These are phyloP conservation scores for Dromococcyx pavoninus DNA, from an alignment of 2,797 vertebrate species.

Conservation along the genomic window DNA sequence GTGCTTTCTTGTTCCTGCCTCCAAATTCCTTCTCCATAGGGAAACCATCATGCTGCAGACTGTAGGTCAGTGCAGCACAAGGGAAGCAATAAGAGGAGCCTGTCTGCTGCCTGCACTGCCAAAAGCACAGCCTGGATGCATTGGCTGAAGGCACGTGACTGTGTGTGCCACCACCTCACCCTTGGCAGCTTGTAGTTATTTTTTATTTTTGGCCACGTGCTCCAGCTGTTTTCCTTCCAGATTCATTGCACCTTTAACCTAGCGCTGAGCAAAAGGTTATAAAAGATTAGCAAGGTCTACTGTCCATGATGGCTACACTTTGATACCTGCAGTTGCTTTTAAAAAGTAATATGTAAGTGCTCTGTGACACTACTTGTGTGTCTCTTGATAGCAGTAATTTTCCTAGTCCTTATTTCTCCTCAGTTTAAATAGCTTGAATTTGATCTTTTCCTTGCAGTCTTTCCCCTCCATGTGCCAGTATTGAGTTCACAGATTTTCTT, in stretches of 20 bases:
- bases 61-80: neutral
- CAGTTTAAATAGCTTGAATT: neutral
- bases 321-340: neutral
- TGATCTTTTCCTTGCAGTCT: neutral
- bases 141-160: neutral
- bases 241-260: neutral
- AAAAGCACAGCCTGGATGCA: neutral
- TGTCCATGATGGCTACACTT: neutral
- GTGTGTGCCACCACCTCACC: neutral
- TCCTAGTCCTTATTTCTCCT: neutral
- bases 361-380: neutral
- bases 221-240: conserved; percentile 16
- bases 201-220: neutral
- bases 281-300: neutral
- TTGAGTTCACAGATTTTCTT: neutral
- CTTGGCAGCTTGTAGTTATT: neutral
- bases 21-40: neutral
- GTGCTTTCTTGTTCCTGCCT: neutral
- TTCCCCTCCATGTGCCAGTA: neutral
- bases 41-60: neutral
- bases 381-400: neutral
- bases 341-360: neutral
- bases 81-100: neutral
- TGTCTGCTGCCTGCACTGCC: neutral
- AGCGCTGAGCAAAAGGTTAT: neutral